A percentile compares a stretch with the other conserved stretches of the same genome.
Conservation (phyloP, 64 coral and sea anemone species). For the Montipora efflorescens region DNA sequence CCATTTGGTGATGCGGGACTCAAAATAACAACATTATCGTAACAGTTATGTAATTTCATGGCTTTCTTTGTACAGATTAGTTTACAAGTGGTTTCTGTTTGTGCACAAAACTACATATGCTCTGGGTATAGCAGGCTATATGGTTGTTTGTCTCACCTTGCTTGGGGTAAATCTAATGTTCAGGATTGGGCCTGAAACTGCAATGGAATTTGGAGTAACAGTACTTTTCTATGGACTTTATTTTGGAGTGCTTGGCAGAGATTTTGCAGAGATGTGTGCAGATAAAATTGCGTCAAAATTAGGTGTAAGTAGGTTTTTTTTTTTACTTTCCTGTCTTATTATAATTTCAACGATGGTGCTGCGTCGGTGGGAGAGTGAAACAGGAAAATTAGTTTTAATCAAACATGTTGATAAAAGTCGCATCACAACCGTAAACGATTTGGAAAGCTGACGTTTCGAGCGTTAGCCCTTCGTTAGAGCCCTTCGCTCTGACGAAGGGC, state of each 20-base stretch:
- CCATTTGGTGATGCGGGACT: too few relatives aligned
- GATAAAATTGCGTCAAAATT: constrained; percentile 99
- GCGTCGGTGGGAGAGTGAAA: too few relatives aligned
- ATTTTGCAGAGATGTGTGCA: constrained; percentile 99
- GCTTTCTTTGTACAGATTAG: constrained; percentile 59
- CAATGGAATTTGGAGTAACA: constrained; percentile 94
- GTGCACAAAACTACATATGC: constrained; percentile 94
- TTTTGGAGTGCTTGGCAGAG: constrained; percentile 96
- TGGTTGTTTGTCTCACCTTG: constrained; percentile 91
- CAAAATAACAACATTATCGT: too few relatives aligned
- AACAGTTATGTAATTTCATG: not conserved
- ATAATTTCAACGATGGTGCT: too few relatives aligned
- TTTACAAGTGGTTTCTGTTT: constrained; percentile 98
- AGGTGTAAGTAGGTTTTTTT: constrained; percentile 78
- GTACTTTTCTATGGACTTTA: constrained; percentile 98
- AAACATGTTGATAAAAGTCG: too few relatives aligned
- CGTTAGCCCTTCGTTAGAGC: too few relatives aligned
- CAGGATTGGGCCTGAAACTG: constrained; percentile 82
- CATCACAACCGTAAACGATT: too few relatives aligned
- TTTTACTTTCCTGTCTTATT: not conserved
- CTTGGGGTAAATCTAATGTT: constrained; percentile 96
- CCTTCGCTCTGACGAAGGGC: too few relatives aligned
- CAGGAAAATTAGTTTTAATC: too few relatives aligned
- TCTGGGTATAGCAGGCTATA: constrained; percentile 90
- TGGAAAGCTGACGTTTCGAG: too few relatives aligned